phyloP scores from a whole-genome alignment of 1,140 invertebrate genomes.

The Hormaphis cornu region DNA sequence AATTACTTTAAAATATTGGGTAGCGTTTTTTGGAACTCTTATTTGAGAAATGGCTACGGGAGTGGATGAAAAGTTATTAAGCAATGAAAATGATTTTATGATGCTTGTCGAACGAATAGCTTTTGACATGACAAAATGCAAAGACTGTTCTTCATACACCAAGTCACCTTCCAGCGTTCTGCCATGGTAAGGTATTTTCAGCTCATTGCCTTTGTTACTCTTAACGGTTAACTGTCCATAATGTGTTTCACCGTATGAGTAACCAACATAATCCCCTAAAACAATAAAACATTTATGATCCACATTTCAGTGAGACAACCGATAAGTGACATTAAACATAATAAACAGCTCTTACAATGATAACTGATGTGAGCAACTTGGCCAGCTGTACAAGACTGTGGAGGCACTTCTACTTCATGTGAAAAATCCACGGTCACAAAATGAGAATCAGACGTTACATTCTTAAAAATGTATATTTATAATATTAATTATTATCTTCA shows the following conservation, averaged over 20 bases:
- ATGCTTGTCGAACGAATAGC: constrained; percentile 25
- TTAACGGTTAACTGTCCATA: constrained; percentile 13
- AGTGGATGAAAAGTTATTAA: constrained; percentile 28
- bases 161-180: constrained; percentile 16
- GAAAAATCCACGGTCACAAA: constrained; percentile 25
- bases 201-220: constrained; percentile 18
- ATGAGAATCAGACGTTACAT: constrained; percentile 18
- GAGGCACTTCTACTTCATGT: constrained; percentile 16
- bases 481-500: neutral
- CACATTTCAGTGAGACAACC: neutral
- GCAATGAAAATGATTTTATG: constrained; percentile 14
- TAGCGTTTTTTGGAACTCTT: constrained; percentile 12
- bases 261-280: constrained; percentile 23
- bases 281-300: neutral
- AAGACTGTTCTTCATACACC: constrained; percentile 11
- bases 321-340: neutral
- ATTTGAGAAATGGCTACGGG: constrained; percentile 26
- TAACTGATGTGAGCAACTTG: constrained; percentile 24
- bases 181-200: constrained; percentile 11
- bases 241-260: constrained; percentile 23
- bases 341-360: neutral
- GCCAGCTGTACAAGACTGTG: constrained; percentile 18
- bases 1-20: constrained; percentile 27
- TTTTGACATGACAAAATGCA: constrained; percentile 29
- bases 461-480: neutral